Evolutionary conservation across 2,113 vertebrate species (phyloP).

Genomic region (Naja naja): DNA sequence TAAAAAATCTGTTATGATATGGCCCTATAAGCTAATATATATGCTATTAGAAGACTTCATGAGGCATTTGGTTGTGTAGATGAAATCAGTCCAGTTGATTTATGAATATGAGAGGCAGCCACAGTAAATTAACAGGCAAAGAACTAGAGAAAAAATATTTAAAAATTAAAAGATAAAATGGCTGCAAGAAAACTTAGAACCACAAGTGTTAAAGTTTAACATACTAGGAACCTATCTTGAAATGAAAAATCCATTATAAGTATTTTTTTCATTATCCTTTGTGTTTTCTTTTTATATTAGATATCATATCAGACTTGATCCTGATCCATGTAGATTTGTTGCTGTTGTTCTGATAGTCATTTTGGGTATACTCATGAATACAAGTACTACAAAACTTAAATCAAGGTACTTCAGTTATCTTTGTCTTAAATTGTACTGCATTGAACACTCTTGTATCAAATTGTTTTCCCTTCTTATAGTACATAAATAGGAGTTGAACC

Average conservation of each 20-base stretch:
- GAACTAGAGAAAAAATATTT: not conserved
- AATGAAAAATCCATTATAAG: not conserved
- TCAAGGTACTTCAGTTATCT: constrained; percentile 72
- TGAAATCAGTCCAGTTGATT: not conserved
- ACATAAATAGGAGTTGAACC: not conserved
- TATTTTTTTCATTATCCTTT: not conserved
- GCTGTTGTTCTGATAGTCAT: constrained; percentile 76
- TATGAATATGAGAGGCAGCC: not conserved
- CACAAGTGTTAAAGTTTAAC: not conserved
- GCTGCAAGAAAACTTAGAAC: not conserved
- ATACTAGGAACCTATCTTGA: not conserved
- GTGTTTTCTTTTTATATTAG: constrained; percentile 62
- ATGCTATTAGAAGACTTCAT: not conserved
- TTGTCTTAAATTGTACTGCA: not conserved
- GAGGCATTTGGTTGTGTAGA: not conserved
- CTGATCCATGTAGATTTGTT: constrained; percentile 86
- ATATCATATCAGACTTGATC: constrained; percentile 81
- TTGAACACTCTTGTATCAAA: not conserved
- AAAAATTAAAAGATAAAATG: not conserved
- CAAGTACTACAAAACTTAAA: constrained; percentile 74
- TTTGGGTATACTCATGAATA: constrained; percentile 84
- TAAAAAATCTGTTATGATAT: not conserved
- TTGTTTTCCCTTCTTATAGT: not conserved
- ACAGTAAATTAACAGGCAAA: too few species aligned
- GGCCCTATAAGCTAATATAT: not conserved